These are phyloP conservation scores for Drosophila biarmipes DNA, from an alignment of 1,140 invertebrate species.

Conservation along the genomic window DNA sequence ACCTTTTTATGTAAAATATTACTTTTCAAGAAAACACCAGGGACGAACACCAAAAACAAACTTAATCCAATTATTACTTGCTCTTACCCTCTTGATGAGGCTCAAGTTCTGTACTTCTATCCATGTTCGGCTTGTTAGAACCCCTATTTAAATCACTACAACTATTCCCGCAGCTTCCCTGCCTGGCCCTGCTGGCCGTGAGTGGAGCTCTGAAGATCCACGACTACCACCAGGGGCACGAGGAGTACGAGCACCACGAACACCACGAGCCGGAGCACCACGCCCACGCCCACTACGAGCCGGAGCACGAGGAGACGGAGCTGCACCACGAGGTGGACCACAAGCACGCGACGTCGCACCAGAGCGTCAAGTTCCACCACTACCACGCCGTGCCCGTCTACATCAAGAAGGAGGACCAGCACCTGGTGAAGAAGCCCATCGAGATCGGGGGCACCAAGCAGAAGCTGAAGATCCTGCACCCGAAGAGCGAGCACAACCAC, in stretches of 20 bases:
- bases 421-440: conserved; percentile 87
- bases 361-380: conserved; percentile 88
- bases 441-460: conserved; percentile 87
- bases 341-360: conserved; percentile 88
- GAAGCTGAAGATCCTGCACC: conserved; percentile 86
- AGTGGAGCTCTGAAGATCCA: conserved; percentile 68
- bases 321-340: conserved; percentile 87
- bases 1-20: too few species aligned
- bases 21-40: too few species aligned
- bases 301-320: conserved; percentile 85
- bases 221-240: conserved; percentile 58
- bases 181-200: conserved; percentile 52
- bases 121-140: too few species aligned
- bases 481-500: conserved; percentile 86
- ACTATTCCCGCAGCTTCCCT: conserved; percentile 55
- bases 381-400: conserved; percentile 88
- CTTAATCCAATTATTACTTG: too few species aligned
- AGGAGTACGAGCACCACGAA: conserved; percentile 28
- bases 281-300: conserved; percentile 78
- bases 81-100: too few species aligned
- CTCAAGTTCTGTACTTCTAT: too few species aligned
- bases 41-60: too few species aligned
- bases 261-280: conserved; percentile 55
- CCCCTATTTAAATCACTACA: background rate
- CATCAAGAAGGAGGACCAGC: conserved; percentile 88